Base-by-base conservation (phyloP, 2,113 vertebrate species). In the Myiagra hebetior region DNA sequence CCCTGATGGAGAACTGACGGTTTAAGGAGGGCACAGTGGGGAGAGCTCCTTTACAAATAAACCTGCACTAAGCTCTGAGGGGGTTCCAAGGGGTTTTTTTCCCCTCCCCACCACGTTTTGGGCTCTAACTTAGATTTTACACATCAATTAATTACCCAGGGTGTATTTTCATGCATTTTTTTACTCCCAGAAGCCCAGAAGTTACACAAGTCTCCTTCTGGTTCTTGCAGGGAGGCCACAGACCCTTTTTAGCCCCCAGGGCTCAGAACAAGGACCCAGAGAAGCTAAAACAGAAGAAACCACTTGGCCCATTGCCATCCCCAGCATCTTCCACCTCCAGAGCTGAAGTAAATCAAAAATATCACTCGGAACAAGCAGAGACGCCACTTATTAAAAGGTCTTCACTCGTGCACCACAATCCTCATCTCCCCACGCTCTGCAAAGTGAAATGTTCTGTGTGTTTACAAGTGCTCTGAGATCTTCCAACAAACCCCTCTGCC, bases 381-480 rank as follows among this genome's bases (percentile, higher is more conserved):
- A 44, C 24, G 59, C 47, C 81, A 41, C 69, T 86, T 65, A 52
- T 30, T 65, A 77, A 86, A 86, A 92, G 70, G 79, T 74, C 79
- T 87, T 41, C 77, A 8, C 65, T 87, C 59, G 17, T 37, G 49
- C 21, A 23, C 33, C 78, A 28, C 60, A 59, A 1, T 13, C 19
- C 75, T 65, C 59, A 12, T 57, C 30, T 64, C 68, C 52, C 55
- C 41, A 13, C 8, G 1, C 55, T 35, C 70, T 27, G 50, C 28
- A 2, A 3, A 33, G 44, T 33, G 68, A 53, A 63, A 67, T 1
- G 10, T 5, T 50, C n/a, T 9, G 10, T 3, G 31, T 23, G 2
- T 76, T 94, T 76, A 74, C 4, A 22, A 92, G 68, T 3, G 87
- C 93, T 90, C 64, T 72, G 87, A 92, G 95, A 90, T 84, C 95